phyloP scores from a whole-genome alignment of 1,140 invertebrate genomes.

The Stegodyphus mimosarum region DNA sequence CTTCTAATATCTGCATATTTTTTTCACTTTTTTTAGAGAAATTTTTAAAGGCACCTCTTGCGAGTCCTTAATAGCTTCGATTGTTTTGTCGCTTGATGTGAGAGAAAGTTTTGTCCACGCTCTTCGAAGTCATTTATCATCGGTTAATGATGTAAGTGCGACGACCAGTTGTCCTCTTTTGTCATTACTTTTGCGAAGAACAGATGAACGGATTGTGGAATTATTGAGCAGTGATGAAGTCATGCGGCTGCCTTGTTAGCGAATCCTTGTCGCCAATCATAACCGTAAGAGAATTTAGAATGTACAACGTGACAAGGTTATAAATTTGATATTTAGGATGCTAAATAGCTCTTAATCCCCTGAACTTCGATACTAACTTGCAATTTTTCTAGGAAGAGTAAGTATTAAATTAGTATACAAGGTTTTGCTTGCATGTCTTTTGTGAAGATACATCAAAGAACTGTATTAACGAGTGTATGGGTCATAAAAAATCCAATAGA shows the following conservation, averaged over 20 bases:
- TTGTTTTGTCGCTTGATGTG: not conserved
- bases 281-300: not conserved
- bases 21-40: no score
- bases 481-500: no score
- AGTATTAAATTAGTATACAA: no score
- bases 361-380: no score
- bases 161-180: conserved; percentile 30
- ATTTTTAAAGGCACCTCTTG: no score
- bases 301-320: not conserved
- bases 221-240: conserved; percentile 37
- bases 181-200: conserved; percentile 6
- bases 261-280: not conserved
- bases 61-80: not conserved
- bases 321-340: no score
- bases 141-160: conserved; percentile 35
- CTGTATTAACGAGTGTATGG: no score
- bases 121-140: conserved; percentile 32
- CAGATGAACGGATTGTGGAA: conserved; percentile 25
- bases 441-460: no score
- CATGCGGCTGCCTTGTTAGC: conserved; percentile 32
- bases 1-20: no score
- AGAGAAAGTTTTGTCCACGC: not conserved
- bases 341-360: no score
- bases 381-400: no score
- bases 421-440: no score